Conservation (phyloP, 1,140 invertebrate species). For the Ditylenchus dipsaci region DNA sequence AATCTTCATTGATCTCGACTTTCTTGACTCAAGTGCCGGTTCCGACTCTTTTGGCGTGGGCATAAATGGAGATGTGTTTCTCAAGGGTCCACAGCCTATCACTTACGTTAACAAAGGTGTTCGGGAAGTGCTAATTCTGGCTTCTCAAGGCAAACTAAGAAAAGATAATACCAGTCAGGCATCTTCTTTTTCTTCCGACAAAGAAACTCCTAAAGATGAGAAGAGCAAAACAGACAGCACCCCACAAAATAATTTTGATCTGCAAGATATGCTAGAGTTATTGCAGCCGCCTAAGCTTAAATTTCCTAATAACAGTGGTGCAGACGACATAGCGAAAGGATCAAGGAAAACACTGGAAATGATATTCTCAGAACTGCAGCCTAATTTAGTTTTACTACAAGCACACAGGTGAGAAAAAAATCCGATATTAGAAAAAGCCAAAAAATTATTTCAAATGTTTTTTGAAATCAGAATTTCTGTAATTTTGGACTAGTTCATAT, state of each 20-base stretch:
- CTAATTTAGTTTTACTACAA: conserved; percentile 28
- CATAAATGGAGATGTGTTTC: conserved; percentile 22
- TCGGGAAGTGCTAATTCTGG: not conserved
- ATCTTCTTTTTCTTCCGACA: not conserved
- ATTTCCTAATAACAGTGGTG: conserved; percentile 15
- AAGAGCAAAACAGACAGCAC: not conserved
- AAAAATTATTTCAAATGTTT: no score
- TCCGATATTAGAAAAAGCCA: no score
- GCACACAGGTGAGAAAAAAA: conserved; percentile 31
- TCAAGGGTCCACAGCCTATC: conserved; percentile 16
- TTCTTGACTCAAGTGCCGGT: conserved; percentile 36
- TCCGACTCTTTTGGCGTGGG: conserved; percentile 36
- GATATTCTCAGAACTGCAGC: conserved; percentile 34
- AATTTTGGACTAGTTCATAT: no score
- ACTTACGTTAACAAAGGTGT: not conserved
- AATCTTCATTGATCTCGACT: conserved; percentile 40
- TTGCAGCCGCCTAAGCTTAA: conserved; percentile 14
- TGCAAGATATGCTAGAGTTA: no score
- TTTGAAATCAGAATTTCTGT: no score
- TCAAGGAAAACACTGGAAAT: conserved; percentile 26
- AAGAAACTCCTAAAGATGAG: not conserved
- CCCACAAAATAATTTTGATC: not conserved
- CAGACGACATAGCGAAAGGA: not conserved
- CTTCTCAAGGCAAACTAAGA: not conserved
- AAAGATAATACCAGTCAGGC: not conserved